phyloP scores from a whole-genome alignment of 1,140 invertebrate genomes.

The Saccostrea cuccullata region DNA sequence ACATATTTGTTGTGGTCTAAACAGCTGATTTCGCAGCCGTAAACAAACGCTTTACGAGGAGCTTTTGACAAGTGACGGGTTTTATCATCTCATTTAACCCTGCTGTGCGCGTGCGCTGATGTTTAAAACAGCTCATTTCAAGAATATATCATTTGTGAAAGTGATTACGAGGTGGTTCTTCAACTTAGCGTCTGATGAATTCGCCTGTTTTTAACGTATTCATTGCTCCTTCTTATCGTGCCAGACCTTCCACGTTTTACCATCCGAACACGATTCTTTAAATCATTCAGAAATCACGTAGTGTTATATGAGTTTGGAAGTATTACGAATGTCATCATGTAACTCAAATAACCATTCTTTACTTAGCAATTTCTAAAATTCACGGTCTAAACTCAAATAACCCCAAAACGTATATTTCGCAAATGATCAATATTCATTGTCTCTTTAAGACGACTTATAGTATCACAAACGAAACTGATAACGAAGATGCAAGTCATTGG shows the following conservation, averaged over 20 bases:
- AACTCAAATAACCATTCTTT: not conserved
- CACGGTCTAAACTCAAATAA: too few species aligned
- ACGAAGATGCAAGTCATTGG: too few species aligned
- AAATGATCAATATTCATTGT: too few species aligned
- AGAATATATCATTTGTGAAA: constrained; percentile 39
- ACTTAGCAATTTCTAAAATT: too few species aligned
- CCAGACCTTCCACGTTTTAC: constrained; percentile 18
- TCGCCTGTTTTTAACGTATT: not conserved
- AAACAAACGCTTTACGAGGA: constrained; percentile 33
- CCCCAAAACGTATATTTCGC: too few species aligned
- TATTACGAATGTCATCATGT: not conserved
- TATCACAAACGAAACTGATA: too few species aligned
- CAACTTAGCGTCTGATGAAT: constrained; percentile 13
- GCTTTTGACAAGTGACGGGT: constrained; percentile 31
- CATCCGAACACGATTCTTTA: constrained; percentile 30
- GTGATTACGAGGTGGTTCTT: constrained; percentile 26
- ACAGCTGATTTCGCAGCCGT: constrained; percentile 1
- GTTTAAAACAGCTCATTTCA: constrained; percentile 29
- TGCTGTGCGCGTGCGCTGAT: constrained; percentile 24
- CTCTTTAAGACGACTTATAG: too few species aligned
- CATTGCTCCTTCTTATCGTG: not conserved
- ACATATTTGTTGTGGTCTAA: constrained; percentile 34
- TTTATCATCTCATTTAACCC: constrained; percentile 37
- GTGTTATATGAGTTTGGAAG: not conserved
- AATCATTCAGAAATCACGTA: constrained; percentile 19